Conservation (phyloP, 2,797 vertebrate species). For the Enoplosus armatus region DNA sequence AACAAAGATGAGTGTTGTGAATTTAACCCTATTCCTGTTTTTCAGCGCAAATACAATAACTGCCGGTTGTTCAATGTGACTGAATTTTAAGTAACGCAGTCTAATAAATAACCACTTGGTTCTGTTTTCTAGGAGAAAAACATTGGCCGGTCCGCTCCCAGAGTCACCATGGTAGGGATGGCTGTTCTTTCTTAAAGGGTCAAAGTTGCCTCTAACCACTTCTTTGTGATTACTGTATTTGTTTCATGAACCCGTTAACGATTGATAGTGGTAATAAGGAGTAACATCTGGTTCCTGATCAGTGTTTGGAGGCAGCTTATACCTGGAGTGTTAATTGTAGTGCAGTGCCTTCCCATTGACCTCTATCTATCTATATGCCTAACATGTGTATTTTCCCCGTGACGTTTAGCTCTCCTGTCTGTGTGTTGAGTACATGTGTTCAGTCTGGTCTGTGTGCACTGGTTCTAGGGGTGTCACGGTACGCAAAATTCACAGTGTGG, state of each 20-base stretch:
- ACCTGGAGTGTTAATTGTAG: constrained; percentile 71
- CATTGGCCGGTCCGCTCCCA: constrained; percentile 88
- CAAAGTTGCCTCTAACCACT: constrained; percentile 77
- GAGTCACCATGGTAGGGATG: constrained; percentile 90
- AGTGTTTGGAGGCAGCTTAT: constrained; percentile 78
- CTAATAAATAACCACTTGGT: constrained; percentile 76
- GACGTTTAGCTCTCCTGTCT: constrained; percentile 73
- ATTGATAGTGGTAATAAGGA: constrained; percentile 11
- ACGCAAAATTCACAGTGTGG: constrained; percentile 3
- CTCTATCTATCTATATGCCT: constrained; percentile 56
- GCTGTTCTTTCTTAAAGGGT: constrained; percentile 80
- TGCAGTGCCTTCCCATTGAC: constrained; percentile 68
- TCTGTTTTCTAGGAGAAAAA: constrained; percentile 89
- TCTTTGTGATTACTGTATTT: constrained; percentile 32
- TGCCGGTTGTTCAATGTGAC: constrained; percentile 35
- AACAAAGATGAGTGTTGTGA: constrained; percentile 10
- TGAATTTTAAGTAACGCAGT: constrained; percentile 28
- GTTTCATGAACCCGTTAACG: constrained; percentile 31
- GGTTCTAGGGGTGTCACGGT: constrained; percentile 64
- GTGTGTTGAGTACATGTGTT: constrained; percentile 75
- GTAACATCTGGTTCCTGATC: constrained; percentile 29
- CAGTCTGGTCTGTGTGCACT: constrained; percentile 56
- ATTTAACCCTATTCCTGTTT: constrained; percentile 6
- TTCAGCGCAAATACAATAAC: constrained; percentile 27
- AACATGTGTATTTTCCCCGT: constrained; percentile 67